These are phyloP conservation scores for Xerus rutilus DNA, from an alignment of 2,797 vertebrate genomes.

Conservation along the genomic window DNA sequence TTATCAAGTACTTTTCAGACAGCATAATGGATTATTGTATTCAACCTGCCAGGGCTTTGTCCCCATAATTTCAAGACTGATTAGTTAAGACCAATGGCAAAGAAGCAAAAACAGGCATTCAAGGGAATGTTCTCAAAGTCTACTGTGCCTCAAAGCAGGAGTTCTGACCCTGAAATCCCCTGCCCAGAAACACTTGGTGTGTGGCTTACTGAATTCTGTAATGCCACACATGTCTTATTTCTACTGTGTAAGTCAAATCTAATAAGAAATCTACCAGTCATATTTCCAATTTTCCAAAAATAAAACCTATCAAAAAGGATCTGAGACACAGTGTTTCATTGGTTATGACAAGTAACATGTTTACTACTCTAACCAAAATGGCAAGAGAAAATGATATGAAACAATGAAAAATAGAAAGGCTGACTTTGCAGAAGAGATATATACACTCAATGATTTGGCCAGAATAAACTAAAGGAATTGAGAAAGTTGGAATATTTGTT, in stretches of 20 bases:
- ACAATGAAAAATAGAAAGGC: background rate
- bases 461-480: background rate
- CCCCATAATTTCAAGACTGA: background rate
- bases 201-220: background rate
- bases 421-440: background rate
- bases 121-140: background rate
- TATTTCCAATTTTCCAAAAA: background rate
- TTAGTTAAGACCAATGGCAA: background rate
- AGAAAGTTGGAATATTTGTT: background rate
- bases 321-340: background rate
- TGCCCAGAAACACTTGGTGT: background rate
- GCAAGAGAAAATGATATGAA: background rate
- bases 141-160: background rate
- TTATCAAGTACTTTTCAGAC: background rate
- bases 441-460: background rate
- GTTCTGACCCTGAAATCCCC: background rate
- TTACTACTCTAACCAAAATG: background rate
- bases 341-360: background rate
- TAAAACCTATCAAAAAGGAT: background rate
- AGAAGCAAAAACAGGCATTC: background rate
- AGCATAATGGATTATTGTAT: background rate
- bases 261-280: background rate
- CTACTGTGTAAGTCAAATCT: background rate
- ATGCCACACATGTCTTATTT: background rate
- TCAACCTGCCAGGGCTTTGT: background rate